Evolutionary conservation across 2,113 vertebrate genomes (phyloP), one percentile per base, ranked within the genome.

Genomic region (Lonchura striata): DNA sequence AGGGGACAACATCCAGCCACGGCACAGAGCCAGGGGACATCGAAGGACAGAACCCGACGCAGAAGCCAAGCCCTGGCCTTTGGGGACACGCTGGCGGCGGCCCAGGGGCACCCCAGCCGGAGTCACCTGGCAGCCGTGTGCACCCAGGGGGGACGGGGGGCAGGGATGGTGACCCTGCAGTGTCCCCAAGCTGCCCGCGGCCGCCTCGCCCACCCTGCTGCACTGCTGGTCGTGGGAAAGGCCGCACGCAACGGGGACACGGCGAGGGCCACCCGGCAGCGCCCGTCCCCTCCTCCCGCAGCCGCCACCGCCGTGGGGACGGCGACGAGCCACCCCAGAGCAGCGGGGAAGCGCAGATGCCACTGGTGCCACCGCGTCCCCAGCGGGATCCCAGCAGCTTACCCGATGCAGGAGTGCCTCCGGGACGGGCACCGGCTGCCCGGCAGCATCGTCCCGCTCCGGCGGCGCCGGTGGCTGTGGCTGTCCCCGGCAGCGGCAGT

Each of bases 361-460:
- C 72, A 4, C 66, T 0, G 44, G 2, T 19, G 30, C 23, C 74
- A 15, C 35, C 70, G 76, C 0, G 6, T 59, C 61, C 59, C 65
- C 85, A 13, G 20, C 54, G 98, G n/a, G n/a, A n/a, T n/a, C n/a
- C n/a, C n/a, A n/a, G n/a, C n/a, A n/a, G n/a, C 97, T 17, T 98
- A 98, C 98, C 98, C 97, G 41, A 98, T 98, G 95, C 98, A 98
- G 6, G 98, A 98, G 82, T 98, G 98, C 25, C 98, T 97, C 83
- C 98, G 98, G 9, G 94, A 97, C 17, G 98, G 98, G 94, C 74
- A 80, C 7, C 96, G 97, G 97, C 94, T 97, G 72, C 98, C 79
- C 13, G 97, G 97, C 95, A 91, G 87, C 69, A 97, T 98, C 92
- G 97, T 98, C 96, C 97, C 75, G 8, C 96, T 86, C 24, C n/a